Evolutionary conservation across 2,797 vertebrate species (phyloP).

Genomic region (Enteromius viviparus): DNA sequence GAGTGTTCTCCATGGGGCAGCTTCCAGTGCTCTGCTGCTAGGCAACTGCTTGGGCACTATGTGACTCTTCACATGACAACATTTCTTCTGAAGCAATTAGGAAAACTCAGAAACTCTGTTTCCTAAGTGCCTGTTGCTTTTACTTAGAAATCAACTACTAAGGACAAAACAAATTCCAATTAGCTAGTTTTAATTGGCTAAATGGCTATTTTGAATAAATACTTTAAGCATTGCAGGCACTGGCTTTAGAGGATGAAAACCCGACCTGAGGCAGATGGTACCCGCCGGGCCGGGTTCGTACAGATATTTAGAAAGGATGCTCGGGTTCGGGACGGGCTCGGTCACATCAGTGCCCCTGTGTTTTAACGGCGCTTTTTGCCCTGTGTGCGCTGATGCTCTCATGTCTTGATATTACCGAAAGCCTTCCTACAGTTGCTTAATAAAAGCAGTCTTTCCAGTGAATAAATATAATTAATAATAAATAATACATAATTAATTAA

Average conservation of each 20-base stretch:
- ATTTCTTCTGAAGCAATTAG: slow-evolving; percentile 68
- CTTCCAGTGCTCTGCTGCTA: slow-evolving; percentile 67
- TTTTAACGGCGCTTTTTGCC: too few relatives aligned
- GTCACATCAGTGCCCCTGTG: too few relatives aligned
- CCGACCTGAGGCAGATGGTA: too few relatives aligned
- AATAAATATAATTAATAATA: not conserved
- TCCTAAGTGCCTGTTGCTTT: slow-evolving; percentile 61
- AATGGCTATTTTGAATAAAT: not conserved
- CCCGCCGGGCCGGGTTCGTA: too few relatives aligned
- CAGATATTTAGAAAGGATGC: too few relatives aligned
- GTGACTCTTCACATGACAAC: slow-evolving; percentile 59
- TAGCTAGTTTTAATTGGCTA: not conserved
- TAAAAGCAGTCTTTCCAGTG: not conserved
- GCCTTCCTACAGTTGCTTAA: too few relatives aligned
- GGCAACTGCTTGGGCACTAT: slow-evolving; percentile 64
- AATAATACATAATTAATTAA: not conserved
- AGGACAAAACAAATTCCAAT: slow-evolving; percentile 27
- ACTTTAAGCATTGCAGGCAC: not conserved
- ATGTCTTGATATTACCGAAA: too few relatives aligned
- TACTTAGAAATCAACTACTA: slow-evolving; percentile 46
- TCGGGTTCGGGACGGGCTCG: too few relatives aligned
- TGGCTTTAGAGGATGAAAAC: not conserved
- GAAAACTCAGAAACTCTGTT: slow-evolving; percentile 59
- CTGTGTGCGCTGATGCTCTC: too few relatives aligned
- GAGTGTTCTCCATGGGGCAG: slow-evolving; percentile 48